Conservation (phyloP, 2,113 vertebrate species). For the Noturus placidus region DNA sequence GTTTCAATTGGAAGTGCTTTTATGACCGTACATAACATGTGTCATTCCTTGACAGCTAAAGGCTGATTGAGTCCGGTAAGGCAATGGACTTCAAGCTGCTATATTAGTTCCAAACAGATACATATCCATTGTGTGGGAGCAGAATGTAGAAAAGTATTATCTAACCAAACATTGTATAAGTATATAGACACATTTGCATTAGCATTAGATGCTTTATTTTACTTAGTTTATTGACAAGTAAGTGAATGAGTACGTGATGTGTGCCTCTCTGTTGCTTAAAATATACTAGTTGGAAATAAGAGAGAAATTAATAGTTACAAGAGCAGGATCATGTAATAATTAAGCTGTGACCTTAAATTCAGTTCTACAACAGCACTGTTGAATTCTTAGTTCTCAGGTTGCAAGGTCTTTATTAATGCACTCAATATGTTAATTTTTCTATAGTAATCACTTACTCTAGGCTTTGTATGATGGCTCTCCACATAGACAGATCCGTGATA, state of each 20-base stretch:
- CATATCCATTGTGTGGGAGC: conserved; percentile 6
- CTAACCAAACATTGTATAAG: not conserved
- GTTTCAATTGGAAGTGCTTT: conserved; percentile 24
- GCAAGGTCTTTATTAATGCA: not conserved
- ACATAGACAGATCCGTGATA: not conserved
- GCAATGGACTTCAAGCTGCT: not conserved
- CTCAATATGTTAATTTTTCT: not conserved
- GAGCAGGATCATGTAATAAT: not conserved
- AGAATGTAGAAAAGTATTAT: not conserved
- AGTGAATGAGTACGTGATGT: not conserved
- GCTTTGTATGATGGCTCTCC: not conserved
- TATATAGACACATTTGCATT: not conserved
- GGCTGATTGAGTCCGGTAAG: not conserved
- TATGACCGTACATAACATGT: conserved; percentile 12
- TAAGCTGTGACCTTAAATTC: not conserved
- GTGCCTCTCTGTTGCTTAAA: not conserved
- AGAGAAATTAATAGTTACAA: not conserved
- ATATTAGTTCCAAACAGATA: not conserved
- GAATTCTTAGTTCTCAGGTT: not conserved
- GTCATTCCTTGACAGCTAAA: not conserved
- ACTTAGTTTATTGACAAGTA: not conserved
- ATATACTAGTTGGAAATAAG: not conserved
- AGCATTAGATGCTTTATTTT: not conserved
- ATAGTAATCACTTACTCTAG: not conserved
- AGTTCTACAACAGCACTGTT: not conserved